Evolutionary conservation across 2,888 invertebrate species (phyloP).

Genomic region (Phymatocera aterrima): DNA sequence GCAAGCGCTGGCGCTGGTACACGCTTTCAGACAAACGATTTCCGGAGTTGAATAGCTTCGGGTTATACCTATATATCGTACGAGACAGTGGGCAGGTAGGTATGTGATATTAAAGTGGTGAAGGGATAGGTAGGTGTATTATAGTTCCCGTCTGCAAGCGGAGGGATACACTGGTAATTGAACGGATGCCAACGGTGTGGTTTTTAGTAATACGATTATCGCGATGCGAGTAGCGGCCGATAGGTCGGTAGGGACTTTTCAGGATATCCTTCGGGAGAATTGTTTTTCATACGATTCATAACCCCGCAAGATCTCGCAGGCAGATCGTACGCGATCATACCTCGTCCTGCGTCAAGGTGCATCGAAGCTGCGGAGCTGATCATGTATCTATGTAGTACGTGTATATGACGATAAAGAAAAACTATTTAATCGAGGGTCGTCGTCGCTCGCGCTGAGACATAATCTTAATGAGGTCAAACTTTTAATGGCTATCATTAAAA

Average conservation of each 20-base stretch:
- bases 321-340: no score
- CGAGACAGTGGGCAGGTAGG: not conserved
- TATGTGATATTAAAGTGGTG: not conserved
- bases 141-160: no score
- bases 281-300: slow-evolving; percentile 47
- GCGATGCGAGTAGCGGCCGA: slow-evolving; percentile 31
- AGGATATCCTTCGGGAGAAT: slow-evolving; percentile 53
- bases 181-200: slow-evolving; percentile 65
- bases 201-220: slow-evolving; percentile 53
- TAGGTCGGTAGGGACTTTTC: slow-evolving; percentile 42
- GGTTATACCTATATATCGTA: not conserved
- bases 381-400: no score
- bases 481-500: slow-evolving; percentile 55
- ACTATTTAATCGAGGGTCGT: slow-evolving; percentile 50
- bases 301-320: slow-evolving; percentile 42
- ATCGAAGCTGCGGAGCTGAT: not conserved
- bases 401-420: slow-evolving; percentile 26
- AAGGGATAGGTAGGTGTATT: not conserved
- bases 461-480: slow-evolving; percentile 54
- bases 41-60: slow-evolving; percentile 56
- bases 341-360: not conserved
- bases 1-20: not conserved
- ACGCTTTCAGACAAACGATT: slow-evolving; percentile 64
- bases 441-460: slow-evolving; percentile 20
- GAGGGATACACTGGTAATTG: slow-evolving; percentile 57